A percentile compares a stretch with the other conserved stretches of the same genome.
Conservation (phyloP, 1,140 invertebrate species). For the Brachionus sp. region DNA sequence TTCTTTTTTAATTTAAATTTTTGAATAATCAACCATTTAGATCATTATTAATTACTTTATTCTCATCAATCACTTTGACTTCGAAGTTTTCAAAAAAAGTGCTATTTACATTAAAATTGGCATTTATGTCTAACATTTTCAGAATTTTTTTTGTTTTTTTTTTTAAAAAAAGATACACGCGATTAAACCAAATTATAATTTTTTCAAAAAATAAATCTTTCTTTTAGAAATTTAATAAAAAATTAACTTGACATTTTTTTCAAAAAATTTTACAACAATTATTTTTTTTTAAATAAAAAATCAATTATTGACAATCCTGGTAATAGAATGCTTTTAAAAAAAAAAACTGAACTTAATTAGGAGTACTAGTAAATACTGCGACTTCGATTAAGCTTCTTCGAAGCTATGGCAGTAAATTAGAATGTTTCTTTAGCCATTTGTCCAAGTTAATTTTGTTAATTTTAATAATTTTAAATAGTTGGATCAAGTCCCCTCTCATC, state of each 20-base stretch:
- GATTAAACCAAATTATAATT: not conserved
- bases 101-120: conserved; percentile 10
- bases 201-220: not conserved
- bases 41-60: conserved; percentile 1
- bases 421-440: no score
- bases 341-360: no score
- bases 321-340: no score
- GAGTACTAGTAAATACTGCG: no score
- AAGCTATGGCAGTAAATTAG: no score
- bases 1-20: conserved; percentile 65
- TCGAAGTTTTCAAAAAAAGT: conserved; percentile 30
- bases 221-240: not conserved
- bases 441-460: no score
- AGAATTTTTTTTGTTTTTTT: not conserved
- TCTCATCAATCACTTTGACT: conserved; percentile 39
- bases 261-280: no score
- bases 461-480: no score
- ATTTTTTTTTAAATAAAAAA: no score
- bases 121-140: conserved; percentile 7
- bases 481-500: no score
- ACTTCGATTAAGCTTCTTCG: no score
- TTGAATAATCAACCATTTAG: not conserved
- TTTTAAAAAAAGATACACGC: not conserved
- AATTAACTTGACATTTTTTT: not conserved
- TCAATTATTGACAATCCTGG: no score